Evolutionary conservation across 2,113 vertebrate genomes (phyloP), one percentile per base, ranked within the genome.

Genomic region (Salvator merianae): DNA sequence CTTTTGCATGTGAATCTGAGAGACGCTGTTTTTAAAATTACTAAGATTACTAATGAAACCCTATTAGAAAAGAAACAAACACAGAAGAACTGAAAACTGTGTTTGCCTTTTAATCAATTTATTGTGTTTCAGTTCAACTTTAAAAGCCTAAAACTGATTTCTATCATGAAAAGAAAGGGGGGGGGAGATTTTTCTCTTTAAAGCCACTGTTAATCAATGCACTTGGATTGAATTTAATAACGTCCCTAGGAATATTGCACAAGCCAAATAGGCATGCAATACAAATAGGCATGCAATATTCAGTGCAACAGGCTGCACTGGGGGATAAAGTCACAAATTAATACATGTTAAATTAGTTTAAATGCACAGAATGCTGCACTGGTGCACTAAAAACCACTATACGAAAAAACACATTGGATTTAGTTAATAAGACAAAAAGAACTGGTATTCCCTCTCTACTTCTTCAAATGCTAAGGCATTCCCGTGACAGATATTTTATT

Each of bases 21-120:
- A n/a, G n/a, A n/a, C n/a, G n/a, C n/a, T n/a, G n/a, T n/a, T n/a
- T n/a, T n/a, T n/a, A n/a, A n/a, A n/a, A n/a, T n/a, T n/a, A n/a
- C n/a, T n/a, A n/a, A 89, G 93, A 87, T 86, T 91, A 85, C 87
- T 92, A 91, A 92, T 89, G 87, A 94, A 94, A 93, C 77, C 65
- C 81, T 93, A 77, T 83, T n/a, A n/a, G 90, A 92, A 94, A 88
- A 36, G 73, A 82, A 79, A 75, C 83, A 83, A 83, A 87, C 77
- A 75, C 7, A 81, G 87, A 47, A 77, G 71, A 88, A 79, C 1
- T 77, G 47, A 77, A 81, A 90, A 75, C 43, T 9, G 0, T 66
- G n/a, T 88, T 79, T 85, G 4, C 28, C 75, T 79, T 72, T 63
- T 30, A 69, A 68, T 16, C n/a, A n/a, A n/a, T n/a, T n/a, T 79